Conservation (phyloP, 2,797 vertebrate genomes). For the Danio tinwini region DNA sequence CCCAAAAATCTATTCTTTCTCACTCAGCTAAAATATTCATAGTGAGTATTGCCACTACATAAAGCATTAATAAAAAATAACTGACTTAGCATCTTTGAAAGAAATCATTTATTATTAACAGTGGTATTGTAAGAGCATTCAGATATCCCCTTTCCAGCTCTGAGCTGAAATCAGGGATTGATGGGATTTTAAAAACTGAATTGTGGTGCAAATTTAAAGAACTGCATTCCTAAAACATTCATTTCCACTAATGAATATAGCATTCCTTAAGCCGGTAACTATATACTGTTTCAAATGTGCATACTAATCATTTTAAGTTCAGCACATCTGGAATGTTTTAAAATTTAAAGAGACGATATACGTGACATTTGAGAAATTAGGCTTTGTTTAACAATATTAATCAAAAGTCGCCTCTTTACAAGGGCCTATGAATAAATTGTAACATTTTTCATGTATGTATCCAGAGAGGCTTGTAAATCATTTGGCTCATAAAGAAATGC, state of each 20-base stretch:
- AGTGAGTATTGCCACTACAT: neutral
- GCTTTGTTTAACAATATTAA: constrained; percentile 43
- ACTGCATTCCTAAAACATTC: neutral
- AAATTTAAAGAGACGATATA: neutral
- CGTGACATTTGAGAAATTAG: constrained; percentile 28
- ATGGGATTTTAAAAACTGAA: constrained; percentile 6
- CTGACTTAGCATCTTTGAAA: too few relatives aligned
- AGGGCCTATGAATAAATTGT: constrained; percentile 23
- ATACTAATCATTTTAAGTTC: constrained; percentile 31
- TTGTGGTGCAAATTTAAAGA: neutral
- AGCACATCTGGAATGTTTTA: constrained; percentile 40
- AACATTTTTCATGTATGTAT: constrained; percentile 27
- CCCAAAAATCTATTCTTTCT: neutral
- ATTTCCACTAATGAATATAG: constrained; percentile 28
- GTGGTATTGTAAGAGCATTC: constrained; percentile 5
- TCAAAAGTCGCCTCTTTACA: constrained; percentile 36
- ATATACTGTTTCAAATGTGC: constrained; percentile 13
- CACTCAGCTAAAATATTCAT: neutral
- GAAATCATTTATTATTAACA: neutral
- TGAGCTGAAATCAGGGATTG: constrained; percentile 16
- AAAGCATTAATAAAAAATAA: neutral
- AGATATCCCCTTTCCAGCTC: constrained; percentile 1
- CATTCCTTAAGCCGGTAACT: constrained; percentile 18
- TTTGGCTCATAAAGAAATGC: constrained; percentile 44
- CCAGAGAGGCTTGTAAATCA: constrained; percentile 39